These are phyloP conservation scores for Pachypeltis micranthus DNA, from an alignment of 1,140 invertebrate genomes.

Conservation along the genomic window DNA sequence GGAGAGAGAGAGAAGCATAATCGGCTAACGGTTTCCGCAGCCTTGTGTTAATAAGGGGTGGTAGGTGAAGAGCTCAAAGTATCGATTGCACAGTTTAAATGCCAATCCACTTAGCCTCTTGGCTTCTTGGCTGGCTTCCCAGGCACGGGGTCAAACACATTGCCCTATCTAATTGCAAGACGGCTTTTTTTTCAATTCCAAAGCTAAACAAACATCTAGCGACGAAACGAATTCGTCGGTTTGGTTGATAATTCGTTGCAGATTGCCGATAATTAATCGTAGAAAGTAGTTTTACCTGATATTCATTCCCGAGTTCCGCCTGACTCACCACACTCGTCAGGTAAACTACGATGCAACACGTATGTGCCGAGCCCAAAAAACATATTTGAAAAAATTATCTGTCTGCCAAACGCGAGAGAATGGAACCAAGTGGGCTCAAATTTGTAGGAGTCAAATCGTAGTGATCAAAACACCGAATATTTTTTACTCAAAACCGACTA, in stretches of 20 bases:
- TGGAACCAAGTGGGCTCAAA: too few relatives aligned
- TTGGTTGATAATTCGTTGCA: background rate
- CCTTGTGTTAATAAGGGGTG: background rate
- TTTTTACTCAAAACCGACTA: too few relatives aligned
- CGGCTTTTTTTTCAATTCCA: background rate
- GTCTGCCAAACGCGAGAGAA: too few relatives aligned
- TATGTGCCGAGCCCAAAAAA: too few relatives aligned
- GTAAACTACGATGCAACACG: too few relatives aligned
- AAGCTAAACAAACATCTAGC: background rate
- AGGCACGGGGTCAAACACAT: slow-evolving; percentile 1
- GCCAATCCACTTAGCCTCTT: slow-evolving; percentile 4
- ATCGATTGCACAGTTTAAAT: slow-evolving; percentile 4
- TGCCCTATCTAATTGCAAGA: slow-evolving; percentile 8
- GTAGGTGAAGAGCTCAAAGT: background rate
- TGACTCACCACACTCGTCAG: too few relatives aligned
- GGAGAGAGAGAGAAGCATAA: too few relatives aligned
- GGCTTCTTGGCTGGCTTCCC: slow-evolving; percentile 2
- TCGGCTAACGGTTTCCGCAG: slow-evolving; percentile 4
- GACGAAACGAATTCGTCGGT: background rate
- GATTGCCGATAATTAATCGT: background rate
- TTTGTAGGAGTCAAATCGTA: too few relatives aligned
- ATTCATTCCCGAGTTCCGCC: too few relatives aligned
- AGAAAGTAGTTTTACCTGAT: too few relatives aligned
- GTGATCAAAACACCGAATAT: too few relatives aligned
- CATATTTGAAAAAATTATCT: too few relatives aligned